Percentiles rank a stretch among this genome's conserved stretches.
Conservation (phyloP, 2,888 invertebrate genomes). For the Cylindroiulus punctatus region DNA sequence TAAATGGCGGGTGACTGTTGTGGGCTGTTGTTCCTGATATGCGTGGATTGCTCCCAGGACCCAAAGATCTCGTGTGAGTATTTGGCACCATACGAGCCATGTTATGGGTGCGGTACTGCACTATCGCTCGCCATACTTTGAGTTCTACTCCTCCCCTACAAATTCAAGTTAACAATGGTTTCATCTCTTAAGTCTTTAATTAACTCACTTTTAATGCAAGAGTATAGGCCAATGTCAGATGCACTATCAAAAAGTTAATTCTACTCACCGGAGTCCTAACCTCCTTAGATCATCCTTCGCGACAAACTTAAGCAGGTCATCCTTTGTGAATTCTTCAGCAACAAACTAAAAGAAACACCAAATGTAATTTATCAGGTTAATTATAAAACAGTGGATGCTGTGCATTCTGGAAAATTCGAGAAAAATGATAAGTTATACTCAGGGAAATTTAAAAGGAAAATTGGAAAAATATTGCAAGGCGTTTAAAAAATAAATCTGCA, state of each 20-base stretch:
- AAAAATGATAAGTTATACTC: too few species aligned
- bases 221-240: neutral
- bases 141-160: constrained; percentile 83
- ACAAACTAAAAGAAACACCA: constrained; percentile 69
- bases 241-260: constrained; percentile 12
- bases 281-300: constrained; percentile 83
- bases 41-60: constrained; percentile 33
- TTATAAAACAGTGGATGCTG: neutral
- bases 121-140: constrained; percentile 84
- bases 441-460: too few species aligned
- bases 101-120: constrained; percentile 66
- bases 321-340: constrained; percentile 79
- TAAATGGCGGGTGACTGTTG: constrained; percentile 31
- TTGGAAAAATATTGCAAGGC: too few species aligned
- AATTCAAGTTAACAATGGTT: constrained; percentile 13
- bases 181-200: neutral
- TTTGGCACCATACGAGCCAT: constrained; percentile 48
- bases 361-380: neutral
- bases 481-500: too few species aligned
- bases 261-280: constrained; percentile 78
- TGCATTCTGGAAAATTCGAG: neutral
- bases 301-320: constrained; percentile 81
- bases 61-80: constrained; percentile 49
- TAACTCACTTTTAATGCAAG: neutral
- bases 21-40: neutral